Conservation (phyloP, 2,888 invertebrate genomes). For the Stenolophus ochropezus region DNA sequence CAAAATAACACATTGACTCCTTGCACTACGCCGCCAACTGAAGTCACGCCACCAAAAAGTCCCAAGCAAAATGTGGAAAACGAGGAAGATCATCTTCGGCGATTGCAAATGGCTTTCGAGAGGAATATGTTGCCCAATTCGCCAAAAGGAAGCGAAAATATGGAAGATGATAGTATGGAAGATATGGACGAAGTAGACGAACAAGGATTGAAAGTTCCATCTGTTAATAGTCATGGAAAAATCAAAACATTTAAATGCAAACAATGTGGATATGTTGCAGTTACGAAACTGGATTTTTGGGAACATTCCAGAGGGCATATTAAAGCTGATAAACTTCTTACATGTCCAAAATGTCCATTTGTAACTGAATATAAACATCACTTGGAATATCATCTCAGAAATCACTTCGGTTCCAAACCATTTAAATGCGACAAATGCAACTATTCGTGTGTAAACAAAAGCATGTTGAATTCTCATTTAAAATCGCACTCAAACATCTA, state of each 20-base stretch:
- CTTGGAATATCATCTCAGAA: slow-evolving; percentile 95
- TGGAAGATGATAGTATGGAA: slow-evolving; percentile 74
- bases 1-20: slow-evolving; percentile 61
- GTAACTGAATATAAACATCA: slow-evolving; percentile 99
- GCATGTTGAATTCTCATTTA: slow-evolving; percentile 98
- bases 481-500: slow-evolving; percentile 96
- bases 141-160: slow-evolving; percentile 66
- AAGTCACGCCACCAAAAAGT: slow-evolving; percentile 47
- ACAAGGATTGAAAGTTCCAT: slow-evolving; percentile 77
- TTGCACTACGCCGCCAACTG: slow-evolving; percentile 62
- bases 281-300: slow-evolving; percentile 95
- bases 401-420: slow-evolving; percentile 96
- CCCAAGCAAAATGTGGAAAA: slow-evolving; percentile 70
- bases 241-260: slow-evolving; percentile 94
- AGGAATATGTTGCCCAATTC: slow-evolving; percentile 66
- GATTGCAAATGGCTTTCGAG: slow-evolving; percentile 70
- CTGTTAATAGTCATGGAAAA: slow-evolving; percentile 87
- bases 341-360: slow-evolving; percentile 95
- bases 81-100: slow-evolving; percentile 68
- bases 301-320: slow-evolving; percentile 93
- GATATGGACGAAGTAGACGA: slow-evolving; percentile 76
- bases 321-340: slow-evolving; percentile 92
- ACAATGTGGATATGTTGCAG: slow-evolving; percentile 89
- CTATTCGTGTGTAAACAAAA: slow-evolving; percentile 97
- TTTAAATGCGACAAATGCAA: slow-evolving; percentile 93